Conservation (phyloP, 2,113 vertebrate species). For the Spheniscus mendiculus region DNA sequence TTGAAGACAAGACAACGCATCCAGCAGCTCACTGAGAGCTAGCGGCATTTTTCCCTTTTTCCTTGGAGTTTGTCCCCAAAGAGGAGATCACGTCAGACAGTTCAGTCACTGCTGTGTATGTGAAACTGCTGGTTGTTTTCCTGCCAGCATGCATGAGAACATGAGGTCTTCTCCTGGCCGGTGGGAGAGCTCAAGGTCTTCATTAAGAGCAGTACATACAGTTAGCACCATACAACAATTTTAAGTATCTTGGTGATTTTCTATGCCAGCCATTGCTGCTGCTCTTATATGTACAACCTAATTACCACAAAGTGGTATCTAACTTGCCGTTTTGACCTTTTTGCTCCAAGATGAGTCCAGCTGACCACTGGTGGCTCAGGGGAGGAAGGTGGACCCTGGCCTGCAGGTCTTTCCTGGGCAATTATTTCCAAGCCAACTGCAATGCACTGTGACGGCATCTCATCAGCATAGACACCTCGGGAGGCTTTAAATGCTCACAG, state of each 20-base stretch:
- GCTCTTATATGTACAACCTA: too few relatives aligned
- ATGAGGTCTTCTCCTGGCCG: not conserved
- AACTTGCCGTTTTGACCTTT: not conserved
- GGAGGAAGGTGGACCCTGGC: not conserved
- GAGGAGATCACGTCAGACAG: not conserved
- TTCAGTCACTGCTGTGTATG: too few relatives aligned
- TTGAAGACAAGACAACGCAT: not conserved
- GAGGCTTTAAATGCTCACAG: not conserved
- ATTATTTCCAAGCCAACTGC: not conserved
- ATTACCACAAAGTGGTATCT: not conserved
- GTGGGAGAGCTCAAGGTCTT: not conserved
- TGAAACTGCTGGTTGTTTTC: not conserved
- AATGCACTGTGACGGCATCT: not conserved
- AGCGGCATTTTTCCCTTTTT: not conserved
- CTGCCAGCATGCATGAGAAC: not conserved
- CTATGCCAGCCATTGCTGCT: not conserved
- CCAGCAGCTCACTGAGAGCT: not conserved
- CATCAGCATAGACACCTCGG: too few relatives aligned
- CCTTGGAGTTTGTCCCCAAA: not conserved
- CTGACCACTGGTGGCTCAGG: not conserved
- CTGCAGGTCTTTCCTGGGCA: not conserved
- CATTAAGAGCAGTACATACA: not conserved
- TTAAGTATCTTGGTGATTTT: not conserved
- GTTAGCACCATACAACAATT: rapidly evolving
- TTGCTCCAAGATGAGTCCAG: not conserved